Base-by-base conservation (phyloP, 30 jellyfish, hydroid and myxozoan genomes). In the Morbakka virulenta region DNA sequence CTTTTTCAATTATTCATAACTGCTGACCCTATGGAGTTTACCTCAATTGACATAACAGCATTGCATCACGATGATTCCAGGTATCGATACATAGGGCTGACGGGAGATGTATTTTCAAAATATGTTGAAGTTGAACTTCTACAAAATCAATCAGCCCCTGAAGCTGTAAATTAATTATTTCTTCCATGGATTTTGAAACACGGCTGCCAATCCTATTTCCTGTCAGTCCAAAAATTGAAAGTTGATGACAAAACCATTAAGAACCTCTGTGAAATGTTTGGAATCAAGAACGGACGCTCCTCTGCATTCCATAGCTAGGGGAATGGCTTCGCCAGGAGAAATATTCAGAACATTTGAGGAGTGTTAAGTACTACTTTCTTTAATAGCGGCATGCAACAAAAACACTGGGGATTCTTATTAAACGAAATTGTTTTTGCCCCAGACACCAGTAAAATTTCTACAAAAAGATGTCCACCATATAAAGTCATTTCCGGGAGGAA, bases 361-460 rank as follows among this genome's bases (percentile, higher is more conserved):
- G 72, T 67, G 71, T 67, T 67, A 13, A 62, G 64, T 27, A 67
- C 64, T 2, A 34, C 70, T 3, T 64, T 67, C 6, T 30, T 67
- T 28, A 64, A 67, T 67, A 62, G 64, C 12, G 79, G 64, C 30
- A 67, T 67, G n/a, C 64, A 67, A 67, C 79, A 67, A 26, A 67
- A 67, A 29, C 79, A 67, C 12, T 28, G 79, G 79, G 64, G 79
- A 11, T 67, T 51, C 25, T 2, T 67, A 14, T 32, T 67, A 13
- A 67, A 67, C 72, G 79, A 67, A 32, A 34, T 67, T 29, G 30
- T 67, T 28, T 67, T 67, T 34, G 62, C 79, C 57, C 64, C 57
- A 35, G 32, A 75, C 81, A 52, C 86, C 66, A 75, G 86, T 75
- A 77, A 57, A 57, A 75, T 52, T 62, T 76, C 80, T 13, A 64